Percentiles rank a stretch among this genome's conserved stretches.
Evolutionary conservation across 1,140 invertebrate species (phyloP).

Genomic region (Zeugodacus cucurbitae): DNA sequence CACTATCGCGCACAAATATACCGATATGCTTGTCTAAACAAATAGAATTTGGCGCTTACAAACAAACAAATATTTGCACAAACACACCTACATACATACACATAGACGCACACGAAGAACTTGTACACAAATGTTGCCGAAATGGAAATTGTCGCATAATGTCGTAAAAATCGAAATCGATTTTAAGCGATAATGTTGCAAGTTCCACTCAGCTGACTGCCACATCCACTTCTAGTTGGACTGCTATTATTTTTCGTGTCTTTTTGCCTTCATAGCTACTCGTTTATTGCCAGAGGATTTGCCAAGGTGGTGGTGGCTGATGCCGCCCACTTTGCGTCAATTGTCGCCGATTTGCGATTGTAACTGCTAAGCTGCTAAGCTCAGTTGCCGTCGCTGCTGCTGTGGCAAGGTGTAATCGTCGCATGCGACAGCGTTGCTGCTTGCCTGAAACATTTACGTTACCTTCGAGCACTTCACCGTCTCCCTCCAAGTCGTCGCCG

Average conservation of each 20-base stretch:
- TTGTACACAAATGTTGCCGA: constrained; percentile 34
- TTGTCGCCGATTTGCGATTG: constrained; percentile 34
- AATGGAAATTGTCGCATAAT: constrained; percentile 38
- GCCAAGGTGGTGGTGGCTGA: background rate
- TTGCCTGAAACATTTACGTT: background rate
- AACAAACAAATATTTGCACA: background rate
- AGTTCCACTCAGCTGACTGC: constrained; percentile 4
- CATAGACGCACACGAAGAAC: background rate
- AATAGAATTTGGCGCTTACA: background rate
- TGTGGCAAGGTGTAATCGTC: constrained; percentile 27
- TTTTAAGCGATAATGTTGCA: constrained; percentile 32
- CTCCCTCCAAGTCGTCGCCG: background rate
- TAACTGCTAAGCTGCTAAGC: constrained; percentile 33
- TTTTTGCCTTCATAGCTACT: background rate
- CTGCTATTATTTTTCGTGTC: background rate
- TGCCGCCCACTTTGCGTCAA: constrained; percentile 9
- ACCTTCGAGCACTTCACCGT: background rate
- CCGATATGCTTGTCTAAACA: background rate
- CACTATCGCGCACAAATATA: background rate
- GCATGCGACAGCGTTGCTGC: background rate
- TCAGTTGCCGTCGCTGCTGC: background rate
- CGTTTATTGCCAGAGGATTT: background rate
- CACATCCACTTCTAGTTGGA: background rate
- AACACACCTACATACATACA: background rate
- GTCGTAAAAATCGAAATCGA: constrained; percentile 38